phyloP scores from a whole-genome alignment of 1,140 invertebrate species.

The Tyrophagus putrescentiae region DNA sequence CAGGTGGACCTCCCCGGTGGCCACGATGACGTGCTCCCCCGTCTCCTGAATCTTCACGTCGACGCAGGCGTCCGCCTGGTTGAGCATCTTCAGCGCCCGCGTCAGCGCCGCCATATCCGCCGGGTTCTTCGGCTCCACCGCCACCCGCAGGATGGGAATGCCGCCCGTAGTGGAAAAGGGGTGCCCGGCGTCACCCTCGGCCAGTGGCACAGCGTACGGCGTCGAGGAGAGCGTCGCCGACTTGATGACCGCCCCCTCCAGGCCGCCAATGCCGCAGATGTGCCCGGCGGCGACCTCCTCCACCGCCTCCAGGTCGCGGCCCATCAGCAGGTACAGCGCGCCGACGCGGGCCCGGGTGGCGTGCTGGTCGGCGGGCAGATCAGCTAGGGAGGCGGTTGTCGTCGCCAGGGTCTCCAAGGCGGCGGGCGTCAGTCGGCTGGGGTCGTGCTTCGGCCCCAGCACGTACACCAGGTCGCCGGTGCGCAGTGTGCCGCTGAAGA shows the following conservation, averaged over 20 bases:
- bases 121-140: conserved; percentile 73
- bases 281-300: conserved; percentile 71
- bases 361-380: conserved; percentile 49
- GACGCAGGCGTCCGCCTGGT: conserved; percentile 84
- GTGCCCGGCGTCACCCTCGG: conserved; percentile 64
- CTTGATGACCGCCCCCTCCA: conserved; percentile 73
- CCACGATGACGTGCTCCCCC: conserved; percentile 88
- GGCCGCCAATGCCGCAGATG: conserved; percentile 69
- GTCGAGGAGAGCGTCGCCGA: conserved; percentile 75
- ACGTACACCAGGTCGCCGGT: conserved; percentile 64
- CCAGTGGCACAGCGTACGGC: conserved; percentile 71
- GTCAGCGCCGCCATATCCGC: conserved; percentile 64
- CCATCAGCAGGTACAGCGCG: conserved; percentile 80
- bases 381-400: conserved; percentile 41
- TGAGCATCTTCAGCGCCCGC: conserved; percentile 58
- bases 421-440: conserved; percentile 29
- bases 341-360: conserved; percentile 45
- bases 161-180: conserved; percentile 45
- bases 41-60: conserved; percentile 76
- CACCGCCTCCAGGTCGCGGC: conserved; percentile 67
- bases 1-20: conserved; percentile 92
- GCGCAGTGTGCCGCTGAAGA: conserved; percentile 73
- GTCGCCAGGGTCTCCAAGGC: conserved; percentile 1
- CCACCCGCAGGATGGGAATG: conserved; percentile 69
- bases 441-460: conserved; percentile 78